Base-by-base conservation (phyloP, 2,113 vertebrate species). In the Xiphias gladius region DNA sequence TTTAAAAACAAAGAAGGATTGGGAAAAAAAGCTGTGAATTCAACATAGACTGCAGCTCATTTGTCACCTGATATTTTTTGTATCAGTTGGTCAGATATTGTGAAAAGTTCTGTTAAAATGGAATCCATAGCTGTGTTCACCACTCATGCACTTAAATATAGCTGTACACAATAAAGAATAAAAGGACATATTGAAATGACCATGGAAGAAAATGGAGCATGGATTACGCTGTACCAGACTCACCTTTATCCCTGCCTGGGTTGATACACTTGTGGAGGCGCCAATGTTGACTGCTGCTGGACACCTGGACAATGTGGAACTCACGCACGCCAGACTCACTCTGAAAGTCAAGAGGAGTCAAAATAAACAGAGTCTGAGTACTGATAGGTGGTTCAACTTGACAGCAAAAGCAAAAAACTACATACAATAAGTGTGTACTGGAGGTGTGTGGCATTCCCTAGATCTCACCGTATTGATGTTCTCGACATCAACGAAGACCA, bases 401-500 rank as follows among this genome's bases (percentile, higher is more conserved):
- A 59, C 22, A 50, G 17, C 7, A 52, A 52, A 20, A 63, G 14
- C 2, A 12, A 70, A 68, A 43, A 17, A 1, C 17, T 58, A 24
- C 48, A 35, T 16, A n/a, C 12, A 57, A 1, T 13, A 52, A 35
- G 19, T 52, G 48, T 35, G 2, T 64, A 16, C 12, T 37, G n/a
- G 7, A 50, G 16, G 19, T 46, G 28, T 57, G 20, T 1, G 2
- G 28, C 55, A 3, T 17, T 30, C 5, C 55, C 28, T 14, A 13
- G 2, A 14, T 50, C 96, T 97, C 94, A 99, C 98, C 69, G 96
- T 97, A 75, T 98, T 98, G 79, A 97, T 96, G 91, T 99, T 99
- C 94, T 99, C 98, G 85, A 99, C 97, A 87, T 99, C 98, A 64
- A 99, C 94, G 78, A 99, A 99, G 68, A 99, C 95, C 67, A 99